Conservation (phyloP, 2,113 vertebrate species). For the Pithys albifrons region DNA sequence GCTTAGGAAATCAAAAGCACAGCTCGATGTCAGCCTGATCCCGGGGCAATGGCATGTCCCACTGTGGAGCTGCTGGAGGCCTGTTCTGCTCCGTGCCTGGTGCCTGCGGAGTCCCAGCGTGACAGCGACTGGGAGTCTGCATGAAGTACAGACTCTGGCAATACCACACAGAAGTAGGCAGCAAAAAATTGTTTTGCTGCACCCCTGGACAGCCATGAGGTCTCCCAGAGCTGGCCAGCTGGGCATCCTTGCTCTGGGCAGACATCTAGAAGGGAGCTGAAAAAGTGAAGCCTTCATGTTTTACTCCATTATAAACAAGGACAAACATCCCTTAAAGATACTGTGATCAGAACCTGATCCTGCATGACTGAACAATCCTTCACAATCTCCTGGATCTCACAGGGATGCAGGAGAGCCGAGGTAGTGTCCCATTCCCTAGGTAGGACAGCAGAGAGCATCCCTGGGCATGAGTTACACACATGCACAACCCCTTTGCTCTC, state of each 20-base stretch:
- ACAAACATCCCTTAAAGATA: background rate
- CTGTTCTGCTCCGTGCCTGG: background rate
- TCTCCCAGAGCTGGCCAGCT: background rate
- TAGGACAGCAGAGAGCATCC: background rate
- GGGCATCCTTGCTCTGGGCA: background rate
- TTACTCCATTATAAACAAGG: background rate
- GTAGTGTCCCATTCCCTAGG: background rate
- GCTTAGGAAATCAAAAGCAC: background rate
- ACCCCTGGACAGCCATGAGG: rapidly evolving
- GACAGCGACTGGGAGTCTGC: background rate
- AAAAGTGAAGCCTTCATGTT: background rate
- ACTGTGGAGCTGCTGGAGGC: background rate
- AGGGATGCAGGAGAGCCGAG: background rate
- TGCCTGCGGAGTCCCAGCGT: background rate
- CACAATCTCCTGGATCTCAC: background rate
- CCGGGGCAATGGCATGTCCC: background rate
- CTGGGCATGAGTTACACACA: rapidly evolving
- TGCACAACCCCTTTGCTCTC: background rate
- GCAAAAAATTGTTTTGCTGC: background rate
- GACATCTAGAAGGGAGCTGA: background rate
- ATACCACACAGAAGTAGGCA: background rate
- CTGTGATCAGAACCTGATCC: background rate
- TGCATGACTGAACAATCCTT: background rate
- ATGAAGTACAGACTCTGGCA: background rate
- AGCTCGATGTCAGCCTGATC: background rate